A percentile compares a stretch with the other conserved stretches of the same genome.
Conservation (phyloP, 2,797 vertebrate species). For the Hafferia zeledoni region DNA sequence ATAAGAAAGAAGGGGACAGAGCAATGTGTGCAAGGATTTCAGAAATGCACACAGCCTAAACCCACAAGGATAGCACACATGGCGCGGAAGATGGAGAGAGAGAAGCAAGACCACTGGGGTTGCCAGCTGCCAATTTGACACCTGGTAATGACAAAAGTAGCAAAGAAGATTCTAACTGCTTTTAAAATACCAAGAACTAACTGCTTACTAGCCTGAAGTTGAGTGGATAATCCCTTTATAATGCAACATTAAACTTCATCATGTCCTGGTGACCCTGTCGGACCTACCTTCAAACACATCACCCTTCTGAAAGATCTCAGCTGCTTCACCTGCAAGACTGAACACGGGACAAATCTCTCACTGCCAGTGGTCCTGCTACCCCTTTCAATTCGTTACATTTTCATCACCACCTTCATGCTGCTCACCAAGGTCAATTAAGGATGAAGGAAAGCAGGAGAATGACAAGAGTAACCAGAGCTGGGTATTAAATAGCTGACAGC, state of each 20-base stretch:
- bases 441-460: not conserved
- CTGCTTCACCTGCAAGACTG: not conserved
- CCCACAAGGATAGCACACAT: rapidly evolving
- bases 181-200: not conserved
- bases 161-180: not conserved
- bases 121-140: not conserved
- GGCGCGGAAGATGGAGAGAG: not conserved
- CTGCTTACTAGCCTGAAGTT: not conserved
- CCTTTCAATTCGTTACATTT: not conserved
- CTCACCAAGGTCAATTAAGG: not conserved
- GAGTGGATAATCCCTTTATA: not conserved
- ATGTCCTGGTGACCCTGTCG: not conserved
- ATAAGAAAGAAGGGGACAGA: not conserved
- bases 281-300: not conserved
- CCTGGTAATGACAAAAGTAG: not conserved
- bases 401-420: not conserved
- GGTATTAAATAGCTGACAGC: not conserved
- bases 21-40: not conserved
- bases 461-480: not conserved
- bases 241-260: not conserved
- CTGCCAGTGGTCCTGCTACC: not conserved
- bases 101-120: not conserved
- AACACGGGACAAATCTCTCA: not conserved
- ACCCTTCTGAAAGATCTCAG: not conserved
- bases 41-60: not conserved